phyloP scores from a whole-genome alignment of 2,797 vertebrate genomes.

The Poecilia picta region DNA sequence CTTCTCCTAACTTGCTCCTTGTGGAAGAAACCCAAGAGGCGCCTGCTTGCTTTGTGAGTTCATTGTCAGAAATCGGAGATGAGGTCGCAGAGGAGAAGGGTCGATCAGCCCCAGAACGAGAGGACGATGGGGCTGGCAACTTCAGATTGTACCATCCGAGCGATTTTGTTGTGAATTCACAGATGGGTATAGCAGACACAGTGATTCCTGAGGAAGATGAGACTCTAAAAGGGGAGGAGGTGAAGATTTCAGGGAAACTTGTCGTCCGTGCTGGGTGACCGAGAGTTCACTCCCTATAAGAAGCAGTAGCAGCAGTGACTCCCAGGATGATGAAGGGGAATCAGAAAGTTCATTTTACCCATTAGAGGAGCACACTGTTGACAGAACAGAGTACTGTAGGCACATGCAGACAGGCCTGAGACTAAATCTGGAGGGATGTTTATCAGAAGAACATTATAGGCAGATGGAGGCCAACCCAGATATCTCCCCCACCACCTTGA shows the following conservation, averaged over 20 bases:
- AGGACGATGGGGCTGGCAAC: slow-evolving; percentile 53
- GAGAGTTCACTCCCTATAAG: slow-evolving; percentile 71
- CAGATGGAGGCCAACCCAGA: slow-evolving; percentile 54
- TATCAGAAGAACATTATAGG: slow-evolving; percentile 71
- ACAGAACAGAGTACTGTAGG: slow-evolving; percentile 46
- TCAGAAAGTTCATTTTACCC: slow-evolving; percentile 75
- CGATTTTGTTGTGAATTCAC: slow-evolving; percentile 57
- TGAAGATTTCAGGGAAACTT: slow-evolving; percentile 67
- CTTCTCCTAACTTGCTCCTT: slow-evolving; percentile 88
- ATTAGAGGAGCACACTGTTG: slow-evolving; percentile 55
- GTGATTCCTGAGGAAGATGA: slow-evolving; percentile 76
- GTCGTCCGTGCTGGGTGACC: slow-evolving; percentile 77
- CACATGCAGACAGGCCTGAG: slow-evolving; percentile 70
- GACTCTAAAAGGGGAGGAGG: slow-evolving; percentile 58
- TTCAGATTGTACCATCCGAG: slow-evolving; percentile 65
- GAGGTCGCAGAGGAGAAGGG: slow-evolving; percentile 81
- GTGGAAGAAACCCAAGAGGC: slow-evolving; percentile 85
- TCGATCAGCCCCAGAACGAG: slow-evolving; percentile 63
- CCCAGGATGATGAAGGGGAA: slow-evolving; percentile 75
- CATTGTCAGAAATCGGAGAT: slow-evolving; percentile 84
- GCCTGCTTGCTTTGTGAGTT: slow-evolving; percentile 81
- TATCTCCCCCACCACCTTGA: slow-evolving; percentile 52
- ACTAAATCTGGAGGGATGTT: slow-evolving; percentile 75
- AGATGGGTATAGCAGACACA: slow-evolving; percentile 55
- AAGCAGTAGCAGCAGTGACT: slow-evolving; percentile 80